These are phyloP conservation scores for Watsonalla cultraria DNA, from an alignment of 2,888 invertebrate genomes.

Conservation along the genomic window DNA sequence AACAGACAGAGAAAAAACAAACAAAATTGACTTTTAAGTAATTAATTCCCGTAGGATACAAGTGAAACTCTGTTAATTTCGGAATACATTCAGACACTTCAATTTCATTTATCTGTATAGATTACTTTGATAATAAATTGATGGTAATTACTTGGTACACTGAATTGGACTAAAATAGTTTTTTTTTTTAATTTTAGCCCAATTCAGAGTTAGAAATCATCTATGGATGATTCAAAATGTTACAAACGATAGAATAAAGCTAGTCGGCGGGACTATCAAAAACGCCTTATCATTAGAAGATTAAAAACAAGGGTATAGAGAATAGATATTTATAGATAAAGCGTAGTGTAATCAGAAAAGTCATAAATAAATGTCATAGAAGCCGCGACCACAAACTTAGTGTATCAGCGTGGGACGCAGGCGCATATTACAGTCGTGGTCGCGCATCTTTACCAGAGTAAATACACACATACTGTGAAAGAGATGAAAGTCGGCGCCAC, in stretches of 20 bases:
- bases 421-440: conserved; percentile 36
- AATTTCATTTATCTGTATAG: too few relatives aligned
- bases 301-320: conserved; percentile 19
- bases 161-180: too few relatives aligned
- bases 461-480: conserved; percentile 52
- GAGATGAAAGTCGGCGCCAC: conserved; percentile 72
- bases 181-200: too few relatives aligned
- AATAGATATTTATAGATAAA: conserved; percentile 24
- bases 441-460: conserved; percentile 44
- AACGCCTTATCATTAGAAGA: conserved; percentile 14
- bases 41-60: too few relatives aligned
- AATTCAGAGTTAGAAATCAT: too few relatives aligned
- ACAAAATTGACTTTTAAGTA: too few relatives aligned
- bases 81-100: too few relatives aligned
- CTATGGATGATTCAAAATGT: neutral
- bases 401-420: conserved; percentile 27
- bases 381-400: conserved; percentile 35
- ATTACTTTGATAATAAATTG: too few relatives aligned
- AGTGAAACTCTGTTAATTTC: too few relatives aligned
- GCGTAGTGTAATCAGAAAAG: conserved; percentile 35
- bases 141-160: too few relatives aligned
- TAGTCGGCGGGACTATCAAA: neutral
- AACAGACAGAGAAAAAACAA: too few relatives aligned
- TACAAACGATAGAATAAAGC: neutral
- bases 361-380: conserved; percentile 40